These are phyloP conservation scores for Holacanthus passer DNA, from an alignment of 2,113 vertebrate species.

Conservation along the genomic window DNA sequence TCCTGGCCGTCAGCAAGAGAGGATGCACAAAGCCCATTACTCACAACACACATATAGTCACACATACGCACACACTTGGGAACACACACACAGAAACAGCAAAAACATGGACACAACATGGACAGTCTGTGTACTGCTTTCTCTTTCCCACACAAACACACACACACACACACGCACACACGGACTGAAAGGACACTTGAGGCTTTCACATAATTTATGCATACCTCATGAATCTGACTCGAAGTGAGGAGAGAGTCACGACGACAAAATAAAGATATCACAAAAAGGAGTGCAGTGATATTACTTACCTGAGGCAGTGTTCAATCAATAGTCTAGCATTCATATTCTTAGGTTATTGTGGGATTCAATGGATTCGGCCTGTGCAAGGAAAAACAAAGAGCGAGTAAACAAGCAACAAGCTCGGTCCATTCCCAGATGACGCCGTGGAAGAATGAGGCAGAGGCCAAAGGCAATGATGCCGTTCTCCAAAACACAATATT, in stretches of 20 bases:
- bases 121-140: background rate
- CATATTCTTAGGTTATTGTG: conserved; percentile 52
- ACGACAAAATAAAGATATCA: conserved; percentile 45
- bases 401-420: conserved; percentile 48
- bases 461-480: conserved; percentile 50
- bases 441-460: conserved; percentile 36
- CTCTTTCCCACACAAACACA: background rate
- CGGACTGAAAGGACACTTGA: background rate
- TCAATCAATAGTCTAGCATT: conserved; percentile 62
- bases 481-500: conserved; percentile 64
- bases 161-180: background rate
- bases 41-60: conserved; percentile 63
- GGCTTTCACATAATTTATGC: conserved; percentile 25
- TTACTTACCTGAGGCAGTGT: conserved; percentile 37
- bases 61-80: conserved; percentile 44
- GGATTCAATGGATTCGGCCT: conserved; percentile 34
- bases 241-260: conserved; percentile 12
- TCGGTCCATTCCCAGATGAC: conserved; percentile 48
- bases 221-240: conserved; percentile 34
- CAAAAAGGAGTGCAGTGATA: conserved; percentile 23
- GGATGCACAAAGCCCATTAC: conserved; percentile 79
- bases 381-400: conserved; percentile 41
- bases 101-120: conserved; percentile 13
- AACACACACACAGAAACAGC: background rate
- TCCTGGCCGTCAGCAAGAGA: conserved; percentile 70